Percentiles rank a stretch among this genome's conserved stretches.
phyloP scores from a whole-genome alignment of 2,113 vertebrate genomes.

The mouse (Mus musculus) region GRCm39 chr5:77093001-77093500 shows the following conservation, averaged over 20 bases:
- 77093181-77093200: not conserved
- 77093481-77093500: not conserved
- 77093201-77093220: not conserved
- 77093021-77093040: constrained; percentile 42
- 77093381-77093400: not conserved
- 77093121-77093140: not conserved
- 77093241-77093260: not conserved
- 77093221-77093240: not conserved
- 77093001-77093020: constrained; percentile 56
- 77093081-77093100: not conserved
- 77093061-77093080: constrained; percentile 37
- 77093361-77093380: not conserved
- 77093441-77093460: not conserved
- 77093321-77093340: not conserved
- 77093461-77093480: too few species aligned
- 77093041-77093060: not conserved
- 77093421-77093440: not conserved
- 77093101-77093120: constrained; percentile 33
- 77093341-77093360: not conserved
- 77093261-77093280: not conserved
- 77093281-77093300: not conserved
- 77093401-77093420: not conserved
- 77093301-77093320: too few species aligned
- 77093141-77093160: constrained; percentile 39
- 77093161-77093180: constrained; percentile 41